Evolutionary conservation across 2,888 invertebrate species (phyloP), one percentile per base, ranked within the genome.

Genomic region (Unio delphinus): DNA sequence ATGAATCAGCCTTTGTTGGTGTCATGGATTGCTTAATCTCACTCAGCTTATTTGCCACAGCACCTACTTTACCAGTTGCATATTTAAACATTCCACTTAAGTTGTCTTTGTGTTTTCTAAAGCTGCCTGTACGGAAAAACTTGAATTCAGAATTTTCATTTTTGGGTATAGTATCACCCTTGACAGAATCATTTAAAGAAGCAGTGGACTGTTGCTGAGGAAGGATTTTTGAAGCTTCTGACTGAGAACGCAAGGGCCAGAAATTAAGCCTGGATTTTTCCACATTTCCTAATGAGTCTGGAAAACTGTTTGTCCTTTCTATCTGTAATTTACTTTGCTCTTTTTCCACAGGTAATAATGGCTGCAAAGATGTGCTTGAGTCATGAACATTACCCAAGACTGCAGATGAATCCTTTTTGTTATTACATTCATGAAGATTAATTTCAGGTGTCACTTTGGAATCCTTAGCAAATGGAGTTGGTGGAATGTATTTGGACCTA

Each of bases 1-100:
- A 71, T 23, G 86, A 86, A 15, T 83, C 87, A 61, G 76, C 72
- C 65, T 82, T 84, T 57, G 82, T 80, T 1, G 87, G 86, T 1
- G 86, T 85, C 77, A 89, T 87, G 23, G 87, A 84, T 73, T 86
- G 85, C 70, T 88, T 88, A 26, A 88, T 72, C 74, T 88, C 88
- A 68, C 80, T 84, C 23, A 88, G 77, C 72, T 87, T 87, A 61
- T 68, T 83, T 34, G 83, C 83, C n/a, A 84, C 80, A 65, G 83
- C 83, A 70, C 74, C 75, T 45, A 45, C 45, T 45, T 45, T 45
- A 70, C 77, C 77, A 55, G 84, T 80, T 23, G 84, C 85, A 69
- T 75, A 80, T 73, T 84, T 85, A 61, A 84, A 78, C 68, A 84
- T 80, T 56, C 83, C 84, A 73, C 83, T 84, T 57, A 87, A 78